These are phyloP conservation scores for Polydrusus tereticollis DNA, from an alignment of 2,888 invertebrate species.

Conservation along the genomic window DNA sequence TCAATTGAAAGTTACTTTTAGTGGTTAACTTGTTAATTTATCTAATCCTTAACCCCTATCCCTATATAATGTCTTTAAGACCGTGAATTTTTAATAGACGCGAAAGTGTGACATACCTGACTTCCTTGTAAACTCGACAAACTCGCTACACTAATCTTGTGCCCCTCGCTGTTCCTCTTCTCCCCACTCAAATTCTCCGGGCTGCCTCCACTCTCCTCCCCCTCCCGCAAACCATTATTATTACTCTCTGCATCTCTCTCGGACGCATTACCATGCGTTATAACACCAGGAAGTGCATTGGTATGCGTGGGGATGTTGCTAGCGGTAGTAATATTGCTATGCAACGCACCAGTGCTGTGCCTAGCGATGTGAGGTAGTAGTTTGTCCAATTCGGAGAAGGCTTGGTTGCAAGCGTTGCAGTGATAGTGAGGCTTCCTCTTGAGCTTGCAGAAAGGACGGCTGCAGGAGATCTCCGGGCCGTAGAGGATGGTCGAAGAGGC, in stretches of 20 bases:
- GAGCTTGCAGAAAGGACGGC: constrained; percentile 84
- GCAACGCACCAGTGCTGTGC: constrained; percentile 74
- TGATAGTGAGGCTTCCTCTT: constrained; percentile 84
- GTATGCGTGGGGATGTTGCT: background rate
- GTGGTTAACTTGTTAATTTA: no score
- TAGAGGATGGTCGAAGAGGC: constrained; percentile 66
- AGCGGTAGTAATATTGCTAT: constrained; percentile 50
- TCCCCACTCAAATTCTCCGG: constrained; percentile 34
- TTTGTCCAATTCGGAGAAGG: constrained; percentile 80
- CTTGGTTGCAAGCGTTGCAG: constrained; percentile 85
- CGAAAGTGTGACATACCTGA: constrained; percentile 44
- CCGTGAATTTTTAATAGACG: no score
- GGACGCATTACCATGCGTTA: background rate
- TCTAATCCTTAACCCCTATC: no score
- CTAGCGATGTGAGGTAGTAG: constrained; percentile 79
- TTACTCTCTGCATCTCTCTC: constrained; percentile 24
- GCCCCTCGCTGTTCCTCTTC: constrained; percentile 49
- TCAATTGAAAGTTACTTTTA: no score
- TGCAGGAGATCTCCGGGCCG: constrained; percentile 77
- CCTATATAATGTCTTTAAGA: no score
- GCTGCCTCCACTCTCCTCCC: background rate
- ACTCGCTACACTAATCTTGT: constrained; percentile 65
- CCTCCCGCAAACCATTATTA: constrained; percentile 27
- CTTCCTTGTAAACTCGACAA: constrained; percentile 64
- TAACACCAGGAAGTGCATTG: background rate